Conservation (phyloP, 2,797 vertebrate genomes). For the Cottoperca gobio region DNA sequence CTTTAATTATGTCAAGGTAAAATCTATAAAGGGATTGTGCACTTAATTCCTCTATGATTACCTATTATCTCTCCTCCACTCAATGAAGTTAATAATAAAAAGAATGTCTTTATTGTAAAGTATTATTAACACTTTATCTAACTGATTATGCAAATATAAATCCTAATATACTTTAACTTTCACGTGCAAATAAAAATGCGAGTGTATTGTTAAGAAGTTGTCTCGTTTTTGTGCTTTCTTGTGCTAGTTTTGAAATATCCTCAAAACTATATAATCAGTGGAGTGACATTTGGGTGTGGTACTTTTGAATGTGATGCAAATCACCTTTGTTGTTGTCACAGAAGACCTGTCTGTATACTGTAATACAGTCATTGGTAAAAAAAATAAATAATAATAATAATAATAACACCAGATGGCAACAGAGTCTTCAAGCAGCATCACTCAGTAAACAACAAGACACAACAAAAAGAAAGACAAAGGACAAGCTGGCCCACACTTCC, state of each 20-base stretch:
- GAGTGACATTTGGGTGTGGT: conserved; percentile 41
- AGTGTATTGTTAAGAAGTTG: conserved; percentile 45
- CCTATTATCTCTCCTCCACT: conserved; percentile 1
- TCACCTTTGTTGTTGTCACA: neutral
- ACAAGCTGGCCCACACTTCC: neutral
- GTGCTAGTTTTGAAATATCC: neutral
- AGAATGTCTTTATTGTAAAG: conserved; percentile 59
- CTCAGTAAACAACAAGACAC: neutral
- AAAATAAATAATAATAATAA: no score
- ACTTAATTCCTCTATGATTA: conserved; percentile 32
- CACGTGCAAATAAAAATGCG: conserved; percentile 60
- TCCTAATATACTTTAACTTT: conserved; percentile 31
- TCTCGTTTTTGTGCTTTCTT: conserved; percentile 29
- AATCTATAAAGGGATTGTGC: conserved; percentile 29
- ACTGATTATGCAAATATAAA: conserved; percentile 53
- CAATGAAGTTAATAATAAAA: conserved; percentile 31
- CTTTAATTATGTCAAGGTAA: conserved; percentile 40
- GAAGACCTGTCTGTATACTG: neutral
- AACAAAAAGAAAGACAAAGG: neutral
- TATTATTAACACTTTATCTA: conserved; percentile 67
- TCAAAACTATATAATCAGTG: conserved; percentile 1
- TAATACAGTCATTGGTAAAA: neutral
- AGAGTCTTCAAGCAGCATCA: conserved; percentile 44
- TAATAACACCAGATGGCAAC: conserved; percentile 76
- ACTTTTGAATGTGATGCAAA: conserved; percentile 71